Conservation (phyloP, 2,888 invertebrate genomes). For the Tenthredo scrophulariae region DNA sequence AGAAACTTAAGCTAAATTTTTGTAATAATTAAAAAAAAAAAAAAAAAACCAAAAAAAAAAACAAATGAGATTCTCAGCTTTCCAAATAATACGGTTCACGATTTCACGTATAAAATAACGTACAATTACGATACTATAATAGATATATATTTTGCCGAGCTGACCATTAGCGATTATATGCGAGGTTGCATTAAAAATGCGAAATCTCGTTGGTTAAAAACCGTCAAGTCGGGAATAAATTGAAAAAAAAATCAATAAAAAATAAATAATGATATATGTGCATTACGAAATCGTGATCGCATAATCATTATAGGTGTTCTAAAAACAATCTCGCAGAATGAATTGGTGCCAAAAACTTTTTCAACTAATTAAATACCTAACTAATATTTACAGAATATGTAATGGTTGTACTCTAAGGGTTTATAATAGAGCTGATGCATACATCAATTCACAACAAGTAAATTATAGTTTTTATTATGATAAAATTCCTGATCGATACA, state of each 20-base stretch:
- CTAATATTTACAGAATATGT: conserved; percentile 4
- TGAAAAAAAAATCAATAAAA: background rate
- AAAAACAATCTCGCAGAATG: conserved; percentile 49
- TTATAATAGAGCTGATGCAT: conserved; percentile 24
- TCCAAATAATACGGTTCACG: conserved; percentile 28
- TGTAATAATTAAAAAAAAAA: background rate
- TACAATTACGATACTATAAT: background rate
- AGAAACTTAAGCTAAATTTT: conserved; percentile 14
- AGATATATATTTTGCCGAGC: conserved; percentile 12
- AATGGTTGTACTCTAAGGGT: conserved; percentile 25
- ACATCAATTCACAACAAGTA: conserved; percentile 48
- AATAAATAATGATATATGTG: conserved; percentile 27
- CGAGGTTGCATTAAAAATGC: conserved; percentile 43
- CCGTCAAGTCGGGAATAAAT: background rate
- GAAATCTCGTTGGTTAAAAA: conserved; percentile 21
- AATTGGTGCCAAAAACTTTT: conserved; percentile 51
- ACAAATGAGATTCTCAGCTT: background rate
- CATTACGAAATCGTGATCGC: conserved; percentile 57
- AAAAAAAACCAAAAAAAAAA: background rate
- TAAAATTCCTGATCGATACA: conserved; percentile 8
- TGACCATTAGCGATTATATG: conserved; percentile 15
- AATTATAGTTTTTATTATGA: background rate
- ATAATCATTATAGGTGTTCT: conserved; percentile 50
- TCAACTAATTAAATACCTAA: conserved; percentile 36
- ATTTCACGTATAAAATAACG: background rate